Base-by-base conservation (phyloP, 1,140 invertebrate species). In the Radopholus similis region DNA sequence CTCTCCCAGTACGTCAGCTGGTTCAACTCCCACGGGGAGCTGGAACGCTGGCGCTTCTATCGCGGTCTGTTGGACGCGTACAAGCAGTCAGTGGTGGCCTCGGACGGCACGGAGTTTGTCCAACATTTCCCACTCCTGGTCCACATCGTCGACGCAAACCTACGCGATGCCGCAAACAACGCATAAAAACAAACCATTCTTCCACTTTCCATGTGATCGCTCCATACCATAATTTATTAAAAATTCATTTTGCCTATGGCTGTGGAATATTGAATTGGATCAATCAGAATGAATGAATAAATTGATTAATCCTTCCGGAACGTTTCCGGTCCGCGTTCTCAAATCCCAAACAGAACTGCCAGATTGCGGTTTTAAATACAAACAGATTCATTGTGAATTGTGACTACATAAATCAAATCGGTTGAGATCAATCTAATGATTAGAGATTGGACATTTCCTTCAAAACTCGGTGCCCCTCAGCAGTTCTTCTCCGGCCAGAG, bases 61-160 rank as follows among this genome's bases (percentile, higher is more conserved):
- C 70, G 64, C 37, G 73, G 64, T 32, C 66, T 82, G 4, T 38
- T 81, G n/a, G 56, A 64, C 40, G 66, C 75, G 11, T 82, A 80
- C 64, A 64, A 68, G 37, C 66, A 71, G 35, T 81, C 77, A 21
- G 76, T 77, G n/a, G 59, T 78, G 13, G 57, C 72, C 9, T 40
- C 60, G 9, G 70, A 68, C 9, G 71, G 67, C 30, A 65, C 69
- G 9, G 71, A 77, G 66, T 77, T 71, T 55, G 75, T 78, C 1
- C 35, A 42, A 11, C 37, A 70, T 56, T 77, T 78, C 47, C 76
- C 75, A 13, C 32, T 59, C 18, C 58, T 77, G 34, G 57, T 58
- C 18, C 40, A 76, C 30, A 55, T 77, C 13, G 38, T 77, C 21
- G 57, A 76, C 47, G 49, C 42, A 15, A 62, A 62, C 42, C 1